Base-by-base conservation (phyloP, 1,140 invertebrate genomes). In the Ylistrum balloti region DNA sequence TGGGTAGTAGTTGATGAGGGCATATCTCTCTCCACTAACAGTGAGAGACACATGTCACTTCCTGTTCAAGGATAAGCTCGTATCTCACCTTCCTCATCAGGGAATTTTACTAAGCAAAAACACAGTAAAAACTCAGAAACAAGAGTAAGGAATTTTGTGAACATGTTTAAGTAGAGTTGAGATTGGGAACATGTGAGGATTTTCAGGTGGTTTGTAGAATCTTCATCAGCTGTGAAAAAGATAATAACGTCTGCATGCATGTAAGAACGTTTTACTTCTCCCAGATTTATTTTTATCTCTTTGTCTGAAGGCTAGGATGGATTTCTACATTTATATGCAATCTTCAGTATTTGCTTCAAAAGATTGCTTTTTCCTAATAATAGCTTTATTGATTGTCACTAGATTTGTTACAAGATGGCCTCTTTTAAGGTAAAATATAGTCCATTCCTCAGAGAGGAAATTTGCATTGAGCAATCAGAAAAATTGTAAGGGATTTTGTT, bases 61-160 rank as follows among this genome's bases (percentile, higher is more conserved):
- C 56, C 56, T 74, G 56, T 74, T 74, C 22, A 28, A 74, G 56
- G 22, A 28, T n/a, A n/a, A 74, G 56, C 0, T 5, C 1, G 22
- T 74, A 74, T 74, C 56, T 74, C 56, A 7, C 17, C 45, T 20
- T 45, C 41, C 41, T 74, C 56, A 74, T 74, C 56, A 74, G 56
- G 22, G 56, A 74, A 28, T 74, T 11, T 5, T n/a, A n/a, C n/a
- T n/a, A 74, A 74, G 56, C 56, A 74, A 74, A 74, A 74, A 74
- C 56, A 74, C 56, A 74, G 56, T 3, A 74, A 74, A 74, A 74
- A 74, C n/a, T n/a, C 56, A 74, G 56, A 74, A 48, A 74, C 28
- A 74, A n/a, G 56, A 17, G 28, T 28, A n/a, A 74, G 56, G 56
- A 74, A 74, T 74, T n/a, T 28, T 74, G 56, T 28, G 56, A 28